Evolutionary conservation across 1,140 invertebrate genomes (phyloP).

Genomic region (Panagrolaimus sp.): DNA sequence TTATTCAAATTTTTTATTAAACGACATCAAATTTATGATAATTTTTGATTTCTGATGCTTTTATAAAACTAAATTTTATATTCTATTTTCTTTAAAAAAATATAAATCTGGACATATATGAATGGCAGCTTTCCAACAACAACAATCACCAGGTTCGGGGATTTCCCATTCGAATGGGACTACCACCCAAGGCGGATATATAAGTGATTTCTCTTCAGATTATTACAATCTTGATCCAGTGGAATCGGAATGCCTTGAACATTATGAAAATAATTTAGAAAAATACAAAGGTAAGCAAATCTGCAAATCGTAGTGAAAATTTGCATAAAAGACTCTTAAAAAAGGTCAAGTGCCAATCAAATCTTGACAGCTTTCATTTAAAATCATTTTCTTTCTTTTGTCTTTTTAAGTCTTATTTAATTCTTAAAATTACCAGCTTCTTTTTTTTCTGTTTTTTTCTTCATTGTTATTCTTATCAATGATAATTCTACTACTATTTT

Average conservation of each 20-base stretch:
- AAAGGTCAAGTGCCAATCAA: too few relatives aligned
- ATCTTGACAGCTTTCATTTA: too few relatives aligned
- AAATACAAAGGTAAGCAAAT: constrained; percentile 48
- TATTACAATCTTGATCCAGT: constrained; percentile 28
- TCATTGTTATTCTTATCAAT: not conserved
- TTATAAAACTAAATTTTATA: too few relatives aligned
- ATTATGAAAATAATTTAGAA: constrained; percentile 46
- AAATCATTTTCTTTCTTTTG: too few relatives aligned
- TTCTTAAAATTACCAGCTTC: not conserved
- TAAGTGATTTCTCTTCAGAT: constrained; percentile 30
- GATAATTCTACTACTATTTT: not conserved
- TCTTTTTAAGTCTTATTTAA: too few relatives aligned
- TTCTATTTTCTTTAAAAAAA: too few relatives aligned
- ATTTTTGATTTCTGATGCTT: too few relatives aligned
- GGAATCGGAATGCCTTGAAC: constrained; percentile 46
- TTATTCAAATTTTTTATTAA: too few relatives aligned
- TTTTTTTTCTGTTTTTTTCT: not conserved
- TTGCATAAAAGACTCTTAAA: too few relatives aligned
- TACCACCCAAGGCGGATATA: constrained; percentile 24
- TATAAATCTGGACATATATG: too few relatives aligned
- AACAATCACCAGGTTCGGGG: constrained; percentile 9
- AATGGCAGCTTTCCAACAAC: constrained; percentile 11
- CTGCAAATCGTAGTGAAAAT: too few relatives aligned
- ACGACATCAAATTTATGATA: too few relatives aligned
- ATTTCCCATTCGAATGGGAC: not conserved